These are phyloP conservation scores for Cromileptes altivelis DNA, from an alignment of 2,113 vertebrate species.

Conservation along the genomic window DNA sequence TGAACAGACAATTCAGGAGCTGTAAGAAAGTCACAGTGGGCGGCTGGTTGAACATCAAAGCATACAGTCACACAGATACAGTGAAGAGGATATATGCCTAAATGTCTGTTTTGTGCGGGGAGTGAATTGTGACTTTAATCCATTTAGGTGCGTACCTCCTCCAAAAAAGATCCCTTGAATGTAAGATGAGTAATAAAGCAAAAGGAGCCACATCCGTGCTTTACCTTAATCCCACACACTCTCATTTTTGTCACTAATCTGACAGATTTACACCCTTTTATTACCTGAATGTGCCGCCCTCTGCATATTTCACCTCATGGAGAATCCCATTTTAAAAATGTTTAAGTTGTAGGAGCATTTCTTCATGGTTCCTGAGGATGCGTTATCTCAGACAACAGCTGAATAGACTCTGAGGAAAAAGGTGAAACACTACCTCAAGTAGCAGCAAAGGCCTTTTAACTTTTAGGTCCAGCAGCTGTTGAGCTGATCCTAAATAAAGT, in stretches of 20 bases:
- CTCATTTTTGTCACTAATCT: slow-evolving; percentile 79
- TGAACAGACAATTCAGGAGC: slow-evolving; percentile 68
- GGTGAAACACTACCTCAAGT: slow-evolving; percentile 23
- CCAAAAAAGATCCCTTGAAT: slow-evolving; percentile 67
- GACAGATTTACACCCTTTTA: slow-evolving; percentile 80
- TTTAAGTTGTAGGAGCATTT: slow-evolving; percentile 59
- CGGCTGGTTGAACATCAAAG: slow-evolving; percentile 79
- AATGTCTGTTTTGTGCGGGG: slow-evolving; percentile 70
- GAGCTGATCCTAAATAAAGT: slow-evolving; percentile 57
- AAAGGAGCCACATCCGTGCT: slow-evolving; percentile 68
- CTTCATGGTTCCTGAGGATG: slow-evolving; percentile 48
- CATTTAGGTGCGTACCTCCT: slow-evolving; percentile 76
- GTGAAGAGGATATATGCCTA: slow-evolving; percentile 69
- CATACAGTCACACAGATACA: slow-evolving; percentile 68
- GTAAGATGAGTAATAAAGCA: slow-evolving; percentile 78
- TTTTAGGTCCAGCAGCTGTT: slow-evolving; percentile 28
- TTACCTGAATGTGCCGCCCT: slow-evolving; percentile 75
- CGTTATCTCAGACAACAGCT: slow-evolving; percentile 68
- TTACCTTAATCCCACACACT: slow-evolving; percentile 80
- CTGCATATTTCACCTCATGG: slow-evolving; percentile 66
- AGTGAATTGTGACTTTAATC: slow-evolving; percentile 80
- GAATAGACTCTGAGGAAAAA: slow-evolving; percentile 57
- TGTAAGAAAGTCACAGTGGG: slow-evolving; percentile 76
- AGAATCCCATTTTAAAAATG: slow-evolving; percentile 59
- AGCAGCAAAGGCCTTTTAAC: slow-evolving; percentile 40